phyloP scores from a whole-genome alignment of 2,888 invertebrate genomes.

The Scaptomyza parva region DNA sequence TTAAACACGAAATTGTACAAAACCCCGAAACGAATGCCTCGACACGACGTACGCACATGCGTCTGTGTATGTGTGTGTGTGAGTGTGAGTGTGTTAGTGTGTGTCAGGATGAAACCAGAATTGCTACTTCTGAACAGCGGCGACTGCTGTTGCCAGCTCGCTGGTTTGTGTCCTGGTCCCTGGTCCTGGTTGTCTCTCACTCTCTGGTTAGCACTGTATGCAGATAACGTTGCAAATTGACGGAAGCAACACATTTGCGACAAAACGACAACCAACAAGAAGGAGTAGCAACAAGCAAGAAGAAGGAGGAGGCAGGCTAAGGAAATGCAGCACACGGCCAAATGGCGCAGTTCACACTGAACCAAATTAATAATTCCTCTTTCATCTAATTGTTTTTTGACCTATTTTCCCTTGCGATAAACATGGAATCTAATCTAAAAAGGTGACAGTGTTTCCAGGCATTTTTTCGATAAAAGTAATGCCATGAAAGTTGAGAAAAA shows the following conservation, averaged over 20 bases:
- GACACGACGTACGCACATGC: slow-evolving; percentile 35
- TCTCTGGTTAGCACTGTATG: slow-evolving; percentile 24
- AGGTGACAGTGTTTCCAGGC: too few relatives aligned
- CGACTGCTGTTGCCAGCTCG: slow-evolving; percentile 13
- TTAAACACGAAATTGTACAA: slow-evolving; percentile 73
- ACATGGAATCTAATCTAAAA: too few relatives aligned
- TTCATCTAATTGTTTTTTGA: too few relatives aligned
- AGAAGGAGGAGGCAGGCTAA: slow-evolving; percentile 10
- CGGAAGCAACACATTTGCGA: slow-evolving; percentile 70
- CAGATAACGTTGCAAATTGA: slow-evolving; percentile 68
- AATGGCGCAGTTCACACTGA: slow-evolving; percentile 7
- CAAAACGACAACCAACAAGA: slow-evolving; percentile 10
- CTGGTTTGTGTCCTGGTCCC: slow-evolving; percentile 6
- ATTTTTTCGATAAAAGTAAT: too few relatives aligned
- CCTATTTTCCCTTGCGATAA: too few relatives aligned
- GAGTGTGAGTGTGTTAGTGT: not conserved
- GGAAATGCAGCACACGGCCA: not conserved
- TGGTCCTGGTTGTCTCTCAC: too few relatives aligned
- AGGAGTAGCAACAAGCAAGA: not conserved
- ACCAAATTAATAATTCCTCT: too few relatives aligned
- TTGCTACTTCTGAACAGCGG: not conserved
- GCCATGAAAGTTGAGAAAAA: too few relatives aligned
- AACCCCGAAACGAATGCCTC: slow-evolving; percentile 58
- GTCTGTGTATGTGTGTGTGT: slow-evolving; percentile 4
- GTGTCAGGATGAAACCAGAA: slow-evolving; percentile 3